Evolutionary conservation across 2,888 invertebrate genomes (phyloP).

Genomic region (Macaria liturata): DNA sequence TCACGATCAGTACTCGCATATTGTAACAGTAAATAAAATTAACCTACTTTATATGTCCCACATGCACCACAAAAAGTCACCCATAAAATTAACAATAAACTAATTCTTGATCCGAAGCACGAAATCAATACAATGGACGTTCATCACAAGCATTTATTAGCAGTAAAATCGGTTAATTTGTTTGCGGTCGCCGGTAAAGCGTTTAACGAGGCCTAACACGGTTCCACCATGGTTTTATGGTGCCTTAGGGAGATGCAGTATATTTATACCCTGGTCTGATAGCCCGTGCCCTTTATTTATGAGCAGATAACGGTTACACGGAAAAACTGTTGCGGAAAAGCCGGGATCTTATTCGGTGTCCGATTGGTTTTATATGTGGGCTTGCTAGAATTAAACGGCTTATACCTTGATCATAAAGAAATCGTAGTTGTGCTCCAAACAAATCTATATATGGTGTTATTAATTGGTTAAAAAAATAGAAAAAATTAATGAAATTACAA

Average conservation of each 20-base stretch:
- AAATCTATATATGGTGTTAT: no score
- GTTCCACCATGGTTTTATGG: constrained; percentile 65
- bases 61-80: no score
- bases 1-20: no score
- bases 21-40: no score
- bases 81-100: constrained; percentile 14
- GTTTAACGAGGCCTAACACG: constrained; percentile 63
- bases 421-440: no score
- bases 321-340: constrained; percentile 20
- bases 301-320: constrained; percentile 3
- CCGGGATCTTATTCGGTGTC: constrained; percentile 6
- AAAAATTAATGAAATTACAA: no score
- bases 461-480: no score
- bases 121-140: constrained; percentile 51
- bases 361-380: constrained; percentile 11
- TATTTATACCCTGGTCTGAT: constrained; percentile 47
- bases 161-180: constrained; percentile 66
- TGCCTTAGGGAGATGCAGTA: constrained; percentile 54
- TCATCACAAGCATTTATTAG: constrained; percentile 56
- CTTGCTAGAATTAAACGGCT: no score
- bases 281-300: constrained; percentile 40
- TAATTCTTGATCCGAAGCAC: constrained; percentile 26
- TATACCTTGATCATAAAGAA: no score
- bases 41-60: no score
- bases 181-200: constrained; percentile 65